These are phyloP conservation scores for Pardalotus punctatus DNA, from an alignment of 2,113 vertebrate species.

Conservation along the genomic window DNA sequence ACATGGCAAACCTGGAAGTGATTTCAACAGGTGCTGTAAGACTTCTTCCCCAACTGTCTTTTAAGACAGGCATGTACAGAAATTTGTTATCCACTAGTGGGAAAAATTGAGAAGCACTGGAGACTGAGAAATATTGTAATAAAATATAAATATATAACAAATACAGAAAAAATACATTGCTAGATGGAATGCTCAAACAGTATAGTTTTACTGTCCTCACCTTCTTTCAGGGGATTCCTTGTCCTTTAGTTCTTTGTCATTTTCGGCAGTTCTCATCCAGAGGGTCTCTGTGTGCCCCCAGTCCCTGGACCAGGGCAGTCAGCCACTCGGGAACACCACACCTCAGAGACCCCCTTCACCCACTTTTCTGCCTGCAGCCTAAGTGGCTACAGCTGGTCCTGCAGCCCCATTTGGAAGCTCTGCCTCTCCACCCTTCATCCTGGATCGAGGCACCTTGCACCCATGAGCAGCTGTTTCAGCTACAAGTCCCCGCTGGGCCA, in stretches of 20 bases:
- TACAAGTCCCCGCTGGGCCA: fast-evolving
- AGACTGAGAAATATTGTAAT: not conserved
- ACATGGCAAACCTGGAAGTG: not conserved
- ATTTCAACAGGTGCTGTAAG: not conserved
- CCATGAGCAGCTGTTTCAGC: not conserved
- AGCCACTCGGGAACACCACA: not conserved
- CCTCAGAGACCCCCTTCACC: not conserved
- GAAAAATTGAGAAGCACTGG: not conserved
- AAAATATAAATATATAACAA: not conserved
- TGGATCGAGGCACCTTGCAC: not conserved
- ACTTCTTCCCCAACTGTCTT: not conserved
- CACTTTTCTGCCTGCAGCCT: not conserved
- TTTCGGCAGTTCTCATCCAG: not conserved
- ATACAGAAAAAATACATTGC: not conserved
- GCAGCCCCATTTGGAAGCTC: fast-evolving
- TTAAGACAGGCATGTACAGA: not conserved
- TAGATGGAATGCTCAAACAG: not conserved
- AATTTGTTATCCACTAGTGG: not conserved
- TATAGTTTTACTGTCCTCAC: not conserved
- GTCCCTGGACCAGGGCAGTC: not conserved
- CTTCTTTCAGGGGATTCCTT: not conserved
- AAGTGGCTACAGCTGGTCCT: not conserved
- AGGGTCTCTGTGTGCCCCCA: not conserved
- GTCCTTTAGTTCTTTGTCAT: not conserved
- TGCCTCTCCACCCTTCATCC: not conserved